Conservation (phyloP, 1,140 invertebrate genomes). For the Apolygus lucorum region DNA sequence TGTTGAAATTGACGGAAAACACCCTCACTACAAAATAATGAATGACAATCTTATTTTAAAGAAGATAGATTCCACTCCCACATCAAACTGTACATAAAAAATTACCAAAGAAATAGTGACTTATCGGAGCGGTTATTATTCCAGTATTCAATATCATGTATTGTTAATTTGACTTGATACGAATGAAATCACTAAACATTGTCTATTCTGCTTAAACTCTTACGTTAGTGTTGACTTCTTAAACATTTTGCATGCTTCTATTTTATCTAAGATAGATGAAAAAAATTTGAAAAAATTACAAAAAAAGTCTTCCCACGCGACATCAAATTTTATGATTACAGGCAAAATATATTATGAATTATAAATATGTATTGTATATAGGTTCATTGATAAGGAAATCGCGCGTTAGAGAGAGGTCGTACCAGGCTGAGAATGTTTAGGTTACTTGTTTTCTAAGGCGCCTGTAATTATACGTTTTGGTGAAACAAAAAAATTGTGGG, state of each 20-base stretch:
- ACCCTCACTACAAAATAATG: neutral
- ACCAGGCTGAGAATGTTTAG: no score
- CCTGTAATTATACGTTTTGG: neutral
- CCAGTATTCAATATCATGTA: neutral
- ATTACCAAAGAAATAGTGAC: neutral
- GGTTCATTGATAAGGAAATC: no score
- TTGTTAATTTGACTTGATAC: neutral
- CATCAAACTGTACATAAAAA: neutral
- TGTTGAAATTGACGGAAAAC: neutral
- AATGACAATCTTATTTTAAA: neutral
- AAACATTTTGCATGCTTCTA: neutral
- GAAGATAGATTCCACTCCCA: neutral
- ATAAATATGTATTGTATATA: no score
- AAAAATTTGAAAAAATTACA: neutral
- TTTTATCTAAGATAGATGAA: no score
- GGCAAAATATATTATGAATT: no score
- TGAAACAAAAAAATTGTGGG: neutral
- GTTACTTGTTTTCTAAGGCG: no score
- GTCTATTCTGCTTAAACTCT: neutral
- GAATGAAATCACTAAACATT: neutral
- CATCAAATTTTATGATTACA: neutral
- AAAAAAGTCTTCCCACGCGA: neutral
- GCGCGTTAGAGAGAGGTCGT: no score
- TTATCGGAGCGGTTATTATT: neutral
- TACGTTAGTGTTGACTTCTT: neutral